phyloP scores from a whole-genome alignment of 2,888 invertebrate species.

The Cataglyphis rosenhaueri region DNA sequence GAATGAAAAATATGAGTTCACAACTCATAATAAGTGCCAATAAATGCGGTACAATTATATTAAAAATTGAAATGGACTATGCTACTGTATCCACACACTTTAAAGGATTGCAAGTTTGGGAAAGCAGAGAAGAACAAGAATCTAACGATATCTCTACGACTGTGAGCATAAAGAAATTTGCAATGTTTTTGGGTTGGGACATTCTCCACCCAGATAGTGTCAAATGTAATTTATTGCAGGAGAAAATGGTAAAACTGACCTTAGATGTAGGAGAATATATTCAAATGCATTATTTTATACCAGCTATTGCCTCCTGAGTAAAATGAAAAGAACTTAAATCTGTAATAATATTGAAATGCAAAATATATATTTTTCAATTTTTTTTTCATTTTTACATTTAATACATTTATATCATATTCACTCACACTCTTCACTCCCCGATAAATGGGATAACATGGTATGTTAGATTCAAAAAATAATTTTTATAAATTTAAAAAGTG shows the following conservation, averaged over 20 bases:
- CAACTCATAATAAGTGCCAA: conserved; percentile 91
- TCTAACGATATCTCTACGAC: conserved; percentile 87
- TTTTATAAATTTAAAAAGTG: not conserved
- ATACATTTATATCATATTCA: conserved; percentile 1
- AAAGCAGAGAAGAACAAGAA: conserved; percentile 84
- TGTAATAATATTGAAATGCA: conserved; percentile 44
- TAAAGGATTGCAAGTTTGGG: conserved; percentile 89
- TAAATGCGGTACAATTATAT: conserved; percentile 89
- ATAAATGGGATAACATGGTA: conserved; percentile 20
- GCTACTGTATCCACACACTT: conserved; percentile 94
- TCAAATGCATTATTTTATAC: conserved; percentile 93
- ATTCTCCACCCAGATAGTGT: conserved; percentile 91
- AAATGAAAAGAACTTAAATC: not conserved
- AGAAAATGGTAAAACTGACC: conserved; percentile 91
- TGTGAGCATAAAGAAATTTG: conserved; percentile 92
- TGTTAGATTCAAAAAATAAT: not conserved
- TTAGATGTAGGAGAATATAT: conserved; percentile 91
- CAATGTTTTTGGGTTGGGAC: conserved; percentile 92
- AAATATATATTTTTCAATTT: conserved; percentile 46
- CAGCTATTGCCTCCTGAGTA: conserved; percentile 87
- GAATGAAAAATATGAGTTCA: conserved; percentile 92
- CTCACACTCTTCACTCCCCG: not conserved
- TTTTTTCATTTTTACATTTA: conserved; percentile 55
- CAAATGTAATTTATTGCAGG: conserved; percentile 92
- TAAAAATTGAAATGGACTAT: conserved; percentile 93